Conservation (phyloP, 2,113 vertebrate genomes). For the Sylvia atricapilla region DNA sequence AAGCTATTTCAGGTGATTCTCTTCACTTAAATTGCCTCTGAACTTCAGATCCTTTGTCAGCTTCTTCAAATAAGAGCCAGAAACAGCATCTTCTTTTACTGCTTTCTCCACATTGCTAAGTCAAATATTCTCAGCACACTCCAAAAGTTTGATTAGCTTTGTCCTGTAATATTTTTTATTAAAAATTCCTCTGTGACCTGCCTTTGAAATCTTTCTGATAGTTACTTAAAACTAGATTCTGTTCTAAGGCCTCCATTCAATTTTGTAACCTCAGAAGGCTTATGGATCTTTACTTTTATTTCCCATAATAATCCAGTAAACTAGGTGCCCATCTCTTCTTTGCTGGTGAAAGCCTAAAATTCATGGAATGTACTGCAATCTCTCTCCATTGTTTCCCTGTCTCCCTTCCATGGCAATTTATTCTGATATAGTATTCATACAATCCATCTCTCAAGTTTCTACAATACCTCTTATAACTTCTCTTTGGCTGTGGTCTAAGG, state of each 20-base stretch:
- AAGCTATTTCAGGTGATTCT: background rate
- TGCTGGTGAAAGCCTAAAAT: background rate
- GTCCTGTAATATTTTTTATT: background rate
- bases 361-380: background rate
- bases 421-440: background rate
- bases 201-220: background rate
- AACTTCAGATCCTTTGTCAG: background rate
- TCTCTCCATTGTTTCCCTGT: background rate
- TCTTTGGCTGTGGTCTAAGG: background rate
- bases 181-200: background rate
- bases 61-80: background rate
- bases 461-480: background rate
- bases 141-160: background rate
- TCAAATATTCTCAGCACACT: background rate
- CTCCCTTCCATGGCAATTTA: background rate
- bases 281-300: background rate
- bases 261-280: background rate
- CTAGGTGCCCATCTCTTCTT: background rate
- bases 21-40: background rate
- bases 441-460: background rate
- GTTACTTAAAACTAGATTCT: background rate
- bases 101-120: background rate
- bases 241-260: background rate
- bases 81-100: background rate
- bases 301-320: background rate